phyloP scores from a whole-genome alignment of 2,113 vertebrate species.

The Esox niger region DNA sequence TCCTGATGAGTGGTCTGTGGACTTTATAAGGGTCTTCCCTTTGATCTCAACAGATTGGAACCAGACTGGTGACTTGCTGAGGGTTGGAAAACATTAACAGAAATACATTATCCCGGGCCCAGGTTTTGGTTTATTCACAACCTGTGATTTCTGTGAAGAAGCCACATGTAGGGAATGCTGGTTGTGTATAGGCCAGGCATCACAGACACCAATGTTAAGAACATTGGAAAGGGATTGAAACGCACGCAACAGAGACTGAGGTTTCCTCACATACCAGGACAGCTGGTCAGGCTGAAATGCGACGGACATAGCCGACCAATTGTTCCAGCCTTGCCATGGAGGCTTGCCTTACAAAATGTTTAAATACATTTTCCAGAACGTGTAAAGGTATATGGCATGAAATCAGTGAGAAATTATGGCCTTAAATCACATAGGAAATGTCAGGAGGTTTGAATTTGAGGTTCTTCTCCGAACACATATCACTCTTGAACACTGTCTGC shows the following conservation, averaged over 20 bases:
- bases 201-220: background rate
- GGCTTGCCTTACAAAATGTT: background rate
- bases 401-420: conserved; percentile 11
- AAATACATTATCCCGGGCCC: background rate
- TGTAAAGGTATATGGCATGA: conserved; percentile 18
- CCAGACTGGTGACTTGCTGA: conserved; percentile 18
- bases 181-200: background rate
- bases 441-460: too few relatives aligned
- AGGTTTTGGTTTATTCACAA: background rate
- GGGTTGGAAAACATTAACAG: background rate
- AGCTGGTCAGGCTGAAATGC: background rate
- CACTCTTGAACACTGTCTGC: background rate
- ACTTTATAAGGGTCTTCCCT: background rate
- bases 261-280: background rate
- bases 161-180: background rate
- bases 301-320: background rate
- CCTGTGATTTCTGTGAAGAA: background rate
- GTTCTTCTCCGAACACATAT: background rate
- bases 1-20: background rate
- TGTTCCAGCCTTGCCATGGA: background rate
- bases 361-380: conserved; percentile 7
- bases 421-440: background rate
- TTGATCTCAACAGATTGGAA: conserved; percentile 14
- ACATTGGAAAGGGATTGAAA: background rate
- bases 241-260: background rate